These are phyloP conservation scores for Engraulis encrasicolus DNA, from an alignment of 2,113 vertebrate species.

Conservation along the genomic window DNA sequence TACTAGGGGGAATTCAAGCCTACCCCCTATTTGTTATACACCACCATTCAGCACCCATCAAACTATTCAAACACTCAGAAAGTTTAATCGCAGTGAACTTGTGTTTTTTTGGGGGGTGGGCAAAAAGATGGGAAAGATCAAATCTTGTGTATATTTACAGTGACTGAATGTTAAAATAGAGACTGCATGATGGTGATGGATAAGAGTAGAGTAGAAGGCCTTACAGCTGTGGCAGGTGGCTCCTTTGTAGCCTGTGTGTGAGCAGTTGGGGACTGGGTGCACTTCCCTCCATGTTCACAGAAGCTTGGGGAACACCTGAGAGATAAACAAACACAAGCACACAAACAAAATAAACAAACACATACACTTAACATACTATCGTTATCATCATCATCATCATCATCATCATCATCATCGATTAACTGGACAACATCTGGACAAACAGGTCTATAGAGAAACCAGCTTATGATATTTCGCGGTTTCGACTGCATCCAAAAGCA, in stretches of 20 bases:
- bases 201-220: no score
- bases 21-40: not conserved
- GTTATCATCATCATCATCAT: not conserved
- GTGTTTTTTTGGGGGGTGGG: not conserved
- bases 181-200: not conserved
- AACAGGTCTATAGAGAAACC: not conserved
- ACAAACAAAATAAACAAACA: no score
- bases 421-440: not conserved
- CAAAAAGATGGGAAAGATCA: no score
- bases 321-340: conserved; percentile 36
- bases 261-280: conserved; percentile 91
- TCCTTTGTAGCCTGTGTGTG: conserved; percentile 86
- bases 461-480: not conserved
- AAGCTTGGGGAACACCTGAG: conserved; percentile 89
- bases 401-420: no score
- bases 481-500: not conserved
- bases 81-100: not conserved
- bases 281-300: conserved; percentile 91
- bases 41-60: not conserved
- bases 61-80: not conserved
- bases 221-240: conserved; percentile 92
- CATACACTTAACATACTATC: no score
- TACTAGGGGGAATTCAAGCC: no score
- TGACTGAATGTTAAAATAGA: no score
- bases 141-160: no score